phyloP scores from a whole-genome alignment of 2,888 invertebrate genomes.

The Tenthredo mesomela region DNA sequence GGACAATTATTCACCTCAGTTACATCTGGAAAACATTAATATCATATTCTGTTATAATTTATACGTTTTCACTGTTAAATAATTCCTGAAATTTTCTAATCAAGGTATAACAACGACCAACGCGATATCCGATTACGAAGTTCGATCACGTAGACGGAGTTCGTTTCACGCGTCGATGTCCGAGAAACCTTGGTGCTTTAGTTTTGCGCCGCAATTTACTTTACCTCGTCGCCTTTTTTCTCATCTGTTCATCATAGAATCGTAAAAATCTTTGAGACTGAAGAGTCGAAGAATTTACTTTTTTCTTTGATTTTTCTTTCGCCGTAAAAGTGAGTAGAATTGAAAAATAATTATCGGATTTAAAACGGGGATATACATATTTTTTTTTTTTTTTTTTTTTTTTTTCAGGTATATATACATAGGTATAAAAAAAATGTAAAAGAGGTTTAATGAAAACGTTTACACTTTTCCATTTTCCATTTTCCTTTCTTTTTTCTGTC shows the following conservation, averaged over 20 bases:
- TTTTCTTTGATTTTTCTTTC: background rate
- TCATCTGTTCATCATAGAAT: background rate
- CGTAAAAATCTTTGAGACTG: background rate
- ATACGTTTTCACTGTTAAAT: background rate
- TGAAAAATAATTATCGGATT: conserved; percentile 12
- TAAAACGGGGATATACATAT: background rate
- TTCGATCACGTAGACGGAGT: conserved; percentile 30
- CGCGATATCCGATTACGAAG: conserved; percentile 18
- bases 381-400: too few relatives aligned
- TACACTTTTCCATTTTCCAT: background rate
- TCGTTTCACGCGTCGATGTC: conserved; percentile 20
- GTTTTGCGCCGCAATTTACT: conserved; percentile 20
- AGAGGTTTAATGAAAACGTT: background rate
- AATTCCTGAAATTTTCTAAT: conserved; percentile 15
- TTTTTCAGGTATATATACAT: background rate
- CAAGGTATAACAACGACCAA: background rate
- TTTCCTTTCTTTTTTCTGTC: background rate
- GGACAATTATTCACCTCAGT: background rate
- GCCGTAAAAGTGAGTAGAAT: background rate
- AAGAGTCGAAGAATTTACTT: background rate
- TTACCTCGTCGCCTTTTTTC: conserved; percentile 5
- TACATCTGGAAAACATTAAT: background rate
- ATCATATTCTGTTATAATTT: background rate
- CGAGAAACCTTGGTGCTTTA: conserved; percentile 24
- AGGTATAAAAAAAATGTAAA: background rate